Conservation (phyloP, 2,113 vertebrate species). For the Heliornis fulica region DNA sequence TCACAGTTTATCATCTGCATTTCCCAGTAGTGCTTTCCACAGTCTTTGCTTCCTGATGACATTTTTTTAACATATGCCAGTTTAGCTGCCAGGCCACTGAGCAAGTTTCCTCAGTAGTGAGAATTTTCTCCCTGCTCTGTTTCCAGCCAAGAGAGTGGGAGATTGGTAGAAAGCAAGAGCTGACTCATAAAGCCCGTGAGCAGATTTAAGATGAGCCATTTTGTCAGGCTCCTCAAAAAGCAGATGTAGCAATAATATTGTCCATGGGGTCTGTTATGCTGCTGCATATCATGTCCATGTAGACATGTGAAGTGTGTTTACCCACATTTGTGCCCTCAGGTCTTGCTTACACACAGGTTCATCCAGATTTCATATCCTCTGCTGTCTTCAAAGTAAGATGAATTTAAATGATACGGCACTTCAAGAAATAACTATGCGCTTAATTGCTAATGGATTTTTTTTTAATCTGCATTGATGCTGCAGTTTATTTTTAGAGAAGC, state of each 20-base stretch:
- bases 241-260: neutral
- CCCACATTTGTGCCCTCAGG: neutral
- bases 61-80: neutral
- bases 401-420: neutral
- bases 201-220: neutral
- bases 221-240: neutral
- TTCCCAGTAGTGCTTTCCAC: neutral
- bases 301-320: neutral
- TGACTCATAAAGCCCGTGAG: neutral
- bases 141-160: neutral
- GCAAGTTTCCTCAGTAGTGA: neutral
- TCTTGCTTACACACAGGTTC: neutral
- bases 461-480: neutral
- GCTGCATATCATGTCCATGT: neutral
- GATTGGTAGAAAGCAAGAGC: neutral
- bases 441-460: neutral
- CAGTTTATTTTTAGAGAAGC: neutral
- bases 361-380: neutral
- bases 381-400: neutral
- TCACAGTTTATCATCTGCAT: neutral
- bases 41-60: neutral
- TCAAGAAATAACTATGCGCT: neutral
- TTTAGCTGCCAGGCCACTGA: neutral
- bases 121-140: rapidly evolving
- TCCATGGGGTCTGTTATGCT: neutral